These are phyloP conservation scores for Mesitornis unicolor DNA, from an alignment of 2,113 vertebrate genomes.

Conservation along the genomic window DNA sequence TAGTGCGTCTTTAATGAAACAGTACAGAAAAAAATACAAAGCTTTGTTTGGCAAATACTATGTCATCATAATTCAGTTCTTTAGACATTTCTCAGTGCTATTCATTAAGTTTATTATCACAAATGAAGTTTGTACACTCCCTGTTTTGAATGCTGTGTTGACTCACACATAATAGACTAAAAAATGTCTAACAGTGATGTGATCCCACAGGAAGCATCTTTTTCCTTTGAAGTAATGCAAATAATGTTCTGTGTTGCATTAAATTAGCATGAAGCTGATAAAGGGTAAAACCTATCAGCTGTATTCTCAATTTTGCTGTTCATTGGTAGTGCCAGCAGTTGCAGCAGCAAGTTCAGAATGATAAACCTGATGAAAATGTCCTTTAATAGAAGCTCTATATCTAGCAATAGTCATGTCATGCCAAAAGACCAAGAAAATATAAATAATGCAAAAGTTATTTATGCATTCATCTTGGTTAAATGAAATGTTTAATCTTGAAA, in stretches of 20 bases:
- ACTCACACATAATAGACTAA: not conserved
- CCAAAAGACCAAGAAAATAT: not conserved
- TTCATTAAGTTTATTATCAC: slow-evolving; percentile 38
- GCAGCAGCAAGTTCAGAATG: not conserved
- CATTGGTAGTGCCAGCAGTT: not conserved
- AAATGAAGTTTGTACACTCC: slow-evolving; percentile 18
- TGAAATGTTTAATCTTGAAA: not conserved
- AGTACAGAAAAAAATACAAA: not conserved
- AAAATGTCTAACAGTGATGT: slow-evolving; percentile 9
- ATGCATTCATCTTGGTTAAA: not conserved
- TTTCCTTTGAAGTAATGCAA: slow-evolving; percentile 24
- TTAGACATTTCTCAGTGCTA: slow-evolving; percentile 8
- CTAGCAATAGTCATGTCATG: not conserved
- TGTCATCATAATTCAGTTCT: slow-evolving; percentile 21
- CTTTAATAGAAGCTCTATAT: not conserved
- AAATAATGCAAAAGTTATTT: not conserved
- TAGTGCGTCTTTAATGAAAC: not conserved
- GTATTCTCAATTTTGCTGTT: not conserved
- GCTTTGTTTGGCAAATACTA: not conserved
- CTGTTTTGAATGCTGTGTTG: not conserved
- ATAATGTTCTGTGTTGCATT: slow-evolving; percentile 37
- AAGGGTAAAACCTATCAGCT: slow-evolving; percentile 6
- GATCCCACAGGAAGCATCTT: not conserved
- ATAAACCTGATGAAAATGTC: not conserved
- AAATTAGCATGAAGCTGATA: slow-evolving; percentile 40